Evolutionary conservation across 2,113 vertebrate species (phyloP).

Genomic region (Orthochromis malagaraziensis): DNA sequence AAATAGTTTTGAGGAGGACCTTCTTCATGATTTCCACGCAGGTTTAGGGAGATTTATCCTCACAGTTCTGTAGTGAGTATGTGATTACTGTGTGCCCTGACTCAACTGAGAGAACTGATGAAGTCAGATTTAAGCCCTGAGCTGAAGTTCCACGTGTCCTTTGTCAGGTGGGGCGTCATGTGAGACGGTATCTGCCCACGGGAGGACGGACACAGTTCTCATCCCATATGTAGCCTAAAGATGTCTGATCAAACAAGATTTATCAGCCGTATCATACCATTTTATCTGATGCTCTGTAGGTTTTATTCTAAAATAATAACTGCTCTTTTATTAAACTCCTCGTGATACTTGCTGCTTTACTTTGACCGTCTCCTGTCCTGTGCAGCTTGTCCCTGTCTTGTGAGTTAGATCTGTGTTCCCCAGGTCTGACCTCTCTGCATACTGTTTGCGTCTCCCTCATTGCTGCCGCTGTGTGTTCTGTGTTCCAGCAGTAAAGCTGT

Average conservation of each 20-base stretch:
- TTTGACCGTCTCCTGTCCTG: background rate
- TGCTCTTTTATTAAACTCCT: background rate
- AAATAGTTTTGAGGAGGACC: background rate
- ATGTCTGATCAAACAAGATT: background rate
- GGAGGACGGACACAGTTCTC: background rate
- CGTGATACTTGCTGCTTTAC: background rate
- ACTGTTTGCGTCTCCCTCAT: background rate
- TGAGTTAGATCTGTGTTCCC: background rate
- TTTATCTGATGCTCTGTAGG: background rate
- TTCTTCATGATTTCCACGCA: background rate
- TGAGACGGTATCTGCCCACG: accelerated
- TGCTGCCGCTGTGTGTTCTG: background rate
- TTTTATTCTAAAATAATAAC: accelerated
- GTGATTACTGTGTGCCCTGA: background rate
- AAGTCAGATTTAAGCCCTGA: background rate
- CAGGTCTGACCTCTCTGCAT: background rate
- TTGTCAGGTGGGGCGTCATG: accelerated
- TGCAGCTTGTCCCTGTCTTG: background rate
- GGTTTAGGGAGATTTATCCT: background rate
- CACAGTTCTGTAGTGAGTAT: background rate
- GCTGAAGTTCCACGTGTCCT: background rate
- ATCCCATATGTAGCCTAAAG: background rate
- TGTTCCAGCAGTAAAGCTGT: background rate
- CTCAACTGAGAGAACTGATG: background rate
- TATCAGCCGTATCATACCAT: background rate